A percentile compares a stretch with the other conserved stretches of the same genome.
Conservation (phyloP, 2,113 vertebrate species). For the Chionis minor region DNA sequence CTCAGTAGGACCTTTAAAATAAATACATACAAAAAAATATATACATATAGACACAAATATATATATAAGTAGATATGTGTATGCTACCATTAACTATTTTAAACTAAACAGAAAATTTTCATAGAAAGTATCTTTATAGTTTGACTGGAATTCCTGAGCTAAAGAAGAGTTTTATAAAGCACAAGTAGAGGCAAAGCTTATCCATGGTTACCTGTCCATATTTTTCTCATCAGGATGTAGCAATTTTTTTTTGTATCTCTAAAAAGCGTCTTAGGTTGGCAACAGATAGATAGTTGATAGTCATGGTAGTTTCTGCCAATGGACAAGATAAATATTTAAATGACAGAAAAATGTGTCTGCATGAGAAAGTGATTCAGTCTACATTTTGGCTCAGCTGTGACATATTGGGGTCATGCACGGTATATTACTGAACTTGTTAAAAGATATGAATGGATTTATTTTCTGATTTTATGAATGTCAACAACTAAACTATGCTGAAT, state of each 20-base stretch:
- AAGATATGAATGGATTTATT: background rate
- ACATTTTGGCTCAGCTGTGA: background rate
- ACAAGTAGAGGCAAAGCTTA: background rate
- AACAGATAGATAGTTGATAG: background rate
- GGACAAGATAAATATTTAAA: background rate
- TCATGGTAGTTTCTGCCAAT: background rate
- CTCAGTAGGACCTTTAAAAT: background rate
- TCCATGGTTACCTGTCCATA: accelerated
- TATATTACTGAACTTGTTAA: background rate
- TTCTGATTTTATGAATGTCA: background rate
- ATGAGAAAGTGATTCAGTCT: background rate
- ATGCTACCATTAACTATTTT: background rate
- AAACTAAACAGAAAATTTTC: background rate
- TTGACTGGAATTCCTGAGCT: background rate
- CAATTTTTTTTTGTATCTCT: background rate
- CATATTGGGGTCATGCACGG: background rate
- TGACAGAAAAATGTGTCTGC: background rate
- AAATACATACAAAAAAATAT: background rate
- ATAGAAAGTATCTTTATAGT: background rate
- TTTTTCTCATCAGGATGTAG: background rate
- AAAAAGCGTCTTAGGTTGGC: background rate
- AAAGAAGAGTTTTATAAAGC: background rate
- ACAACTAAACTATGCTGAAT: background rate
- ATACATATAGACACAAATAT: background rate
- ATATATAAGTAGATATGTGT: background rate